These are phyloP conservation scores for Micrastur ruficollis DNA, from an alignment of 2,797 vertebrate genomes.

Conservation along the genomic window DNA sequence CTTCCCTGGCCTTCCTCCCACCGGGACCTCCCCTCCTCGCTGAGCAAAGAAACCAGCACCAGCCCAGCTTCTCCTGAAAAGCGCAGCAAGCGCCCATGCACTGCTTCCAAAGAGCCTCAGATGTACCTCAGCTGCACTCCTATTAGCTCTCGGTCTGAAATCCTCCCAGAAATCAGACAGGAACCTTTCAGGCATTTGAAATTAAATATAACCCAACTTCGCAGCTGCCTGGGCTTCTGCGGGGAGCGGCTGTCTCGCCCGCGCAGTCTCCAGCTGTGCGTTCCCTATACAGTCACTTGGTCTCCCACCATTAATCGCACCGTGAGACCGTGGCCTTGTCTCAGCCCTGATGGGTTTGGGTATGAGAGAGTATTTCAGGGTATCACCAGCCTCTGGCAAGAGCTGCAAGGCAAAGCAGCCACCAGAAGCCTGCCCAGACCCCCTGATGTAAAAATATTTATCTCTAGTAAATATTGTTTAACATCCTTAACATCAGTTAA, in stretches of 20 bases:
- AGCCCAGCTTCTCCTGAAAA: not conserved
- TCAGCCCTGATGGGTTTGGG: not conserved
- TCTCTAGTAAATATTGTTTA: not conserved
- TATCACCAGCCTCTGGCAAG: not conserved
- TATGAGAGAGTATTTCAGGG: not conserved
- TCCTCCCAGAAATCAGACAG: not conserved
- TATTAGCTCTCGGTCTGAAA: not conserved
- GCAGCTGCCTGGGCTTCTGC: not conserved
- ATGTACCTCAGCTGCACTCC: not conserved
- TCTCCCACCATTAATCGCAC: not conserved
- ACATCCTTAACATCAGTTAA: not conserved
- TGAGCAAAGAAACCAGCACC: not conserved
- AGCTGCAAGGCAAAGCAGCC: not conserved
- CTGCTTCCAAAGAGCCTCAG: not conserved
- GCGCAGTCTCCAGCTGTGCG: not conserved
- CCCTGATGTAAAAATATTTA: not conserved
- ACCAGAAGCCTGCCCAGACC: not conserved
- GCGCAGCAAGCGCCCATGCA: not conserved
- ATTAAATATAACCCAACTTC: not conserved
- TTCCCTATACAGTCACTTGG: not conserved
- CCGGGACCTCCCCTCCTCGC: not conserved
- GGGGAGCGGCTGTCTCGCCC: not conserved
- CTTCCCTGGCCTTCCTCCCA: not conserved
- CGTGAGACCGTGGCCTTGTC: not conserved
- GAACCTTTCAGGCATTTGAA: not conserved